A percentile compares a stretch with the other conserved stretches of the same genome.
phyloP scores from a whole-genome alignment of 2,888 invertebrate species.

The Leucoma salicis region DNA sequence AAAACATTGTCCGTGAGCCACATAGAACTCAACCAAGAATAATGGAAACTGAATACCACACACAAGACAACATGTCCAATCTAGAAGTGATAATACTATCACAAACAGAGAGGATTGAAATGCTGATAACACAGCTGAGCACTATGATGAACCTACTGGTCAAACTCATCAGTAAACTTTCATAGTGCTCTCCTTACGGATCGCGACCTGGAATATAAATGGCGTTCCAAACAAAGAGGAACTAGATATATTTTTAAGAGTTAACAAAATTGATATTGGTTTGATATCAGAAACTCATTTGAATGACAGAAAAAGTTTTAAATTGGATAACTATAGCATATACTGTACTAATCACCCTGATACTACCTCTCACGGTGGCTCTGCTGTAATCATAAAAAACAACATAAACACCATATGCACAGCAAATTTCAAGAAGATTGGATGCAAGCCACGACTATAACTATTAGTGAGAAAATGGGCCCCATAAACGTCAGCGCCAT shows the following conservation, averaged over 20 bases:
- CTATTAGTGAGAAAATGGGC: slow-evolving; percentile 8
- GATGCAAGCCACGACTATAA: slow-evolving; percentile 20
- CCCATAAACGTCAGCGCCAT: slow-evolving; percentile 11
- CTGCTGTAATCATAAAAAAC: slow-evolving; percentile 12
- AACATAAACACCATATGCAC: slow-evolving; percentile 13
- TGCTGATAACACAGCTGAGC: slow-evolving; percentile 10
- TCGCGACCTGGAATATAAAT: slow-evolving; percentile 22
- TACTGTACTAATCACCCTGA: slow-evolving; percentile 17
- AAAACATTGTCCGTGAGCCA: background rate
- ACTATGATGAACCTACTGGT: slow-evolving; percentile 13
- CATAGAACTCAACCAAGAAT: background rate
- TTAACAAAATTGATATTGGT: too few species aligned
- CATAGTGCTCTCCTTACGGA: slow-evolving; percentile 1
- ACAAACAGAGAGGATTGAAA: slow-evolving; percentile 24
- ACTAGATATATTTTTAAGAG: slow-evolving; percentile 4
- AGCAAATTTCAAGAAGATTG: slow-evolving; percentile 9
- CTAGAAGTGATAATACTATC: slow-evolving; percentile 8
- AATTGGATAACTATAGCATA: slow-evolving; percentile 6
- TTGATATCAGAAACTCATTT: slow-evolving; percentile 20
- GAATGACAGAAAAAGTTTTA: slow-evolving; percentile 5
- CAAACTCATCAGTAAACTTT: slow-evolving; percentile 3
- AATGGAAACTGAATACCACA: background rate
- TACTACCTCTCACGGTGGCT: slow-evolving; percentile 18
- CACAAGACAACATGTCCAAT: background rate
- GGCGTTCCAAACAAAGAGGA: slow-evolving; percentile 16